Evolutionary conservation across 2,888 invertebrate genomes (phyloP), one percentile per base, ranked within the genome.

Genomic region (Lamellibrachia satsuma): DNA sequence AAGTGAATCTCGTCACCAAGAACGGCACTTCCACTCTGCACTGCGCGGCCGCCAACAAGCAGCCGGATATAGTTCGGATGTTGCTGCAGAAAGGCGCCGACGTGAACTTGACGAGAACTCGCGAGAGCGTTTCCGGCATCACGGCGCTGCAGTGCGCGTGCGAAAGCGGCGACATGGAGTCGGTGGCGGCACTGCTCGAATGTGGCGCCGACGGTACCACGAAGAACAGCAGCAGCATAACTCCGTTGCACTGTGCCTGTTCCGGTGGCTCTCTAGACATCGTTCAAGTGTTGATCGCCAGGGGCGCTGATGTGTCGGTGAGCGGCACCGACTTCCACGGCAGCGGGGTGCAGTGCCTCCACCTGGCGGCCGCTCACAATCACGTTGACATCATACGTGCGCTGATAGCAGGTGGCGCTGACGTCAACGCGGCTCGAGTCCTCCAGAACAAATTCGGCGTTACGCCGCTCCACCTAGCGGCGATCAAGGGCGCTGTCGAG

Each of bases 401-500:
- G n/a, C 90, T 94, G 27, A 39, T 92, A 52, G 93, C 93, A 27
- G 93, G 92, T 8, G 92, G 92, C 8, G 92, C 92, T 55, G 92
- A 93, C 51, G 91, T 94, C 3, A 60, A 93, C 52, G 93, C 92
- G 4, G 15, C 51, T 15, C 75, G 94, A 7, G 90, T 91, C 9
- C 93, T 93, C 90, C 60, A 92, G 39, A 92, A 93, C 9, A 91
- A 93, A 52, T 90, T 93, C 9, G 92, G 92, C 3, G 93, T 94
- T 7, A 93, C 92, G n/a, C 75, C 94, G 51, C 92, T 94, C 15
- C 94, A 94, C 52, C 51, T 94, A 52, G 94, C 94, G 7, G 92
- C 93, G 27, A 92, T 93, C 91, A 94, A 93, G 75, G 92, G 93
- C 27, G 91, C 92, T 60, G 60, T 52, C n/a, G 91, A 93, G 7